Percentiles rank a stretch among this genome's conserved stretches.
phyloP scores from a whole-genome alignment of 2,113 vertebrate genomes.

The Gorsachius goisagi region DNA sequence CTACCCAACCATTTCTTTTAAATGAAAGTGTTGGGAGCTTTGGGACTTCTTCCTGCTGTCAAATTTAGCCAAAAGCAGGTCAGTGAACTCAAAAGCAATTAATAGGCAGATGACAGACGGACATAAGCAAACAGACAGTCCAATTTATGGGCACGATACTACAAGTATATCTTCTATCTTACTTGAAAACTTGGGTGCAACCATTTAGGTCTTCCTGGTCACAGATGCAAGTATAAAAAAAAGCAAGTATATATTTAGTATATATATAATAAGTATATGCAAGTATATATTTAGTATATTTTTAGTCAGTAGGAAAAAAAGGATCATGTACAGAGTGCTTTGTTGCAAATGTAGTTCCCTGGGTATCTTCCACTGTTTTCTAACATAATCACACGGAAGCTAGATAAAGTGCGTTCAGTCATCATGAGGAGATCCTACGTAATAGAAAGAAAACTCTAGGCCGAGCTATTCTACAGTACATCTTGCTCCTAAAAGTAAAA shows the following conservation, averaged over 20 bases:
- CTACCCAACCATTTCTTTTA: not conserved
- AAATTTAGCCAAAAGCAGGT: slow-evolving; percentile 3
- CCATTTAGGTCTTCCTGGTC: not conserved
- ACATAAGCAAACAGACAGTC: not conserved
- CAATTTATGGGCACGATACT: not conserved
- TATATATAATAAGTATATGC: not conserved
- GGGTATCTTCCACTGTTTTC: not conserved
- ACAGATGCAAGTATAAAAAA: not conserved
- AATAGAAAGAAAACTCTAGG: not conserved
- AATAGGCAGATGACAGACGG: not conserved
- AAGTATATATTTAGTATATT: not conserved
- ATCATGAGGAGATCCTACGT: not conserved
- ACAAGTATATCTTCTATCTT: not conserved
- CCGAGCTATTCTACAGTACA: not conserved
- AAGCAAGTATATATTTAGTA: not conserved
- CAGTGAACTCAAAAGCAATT: not conserved
- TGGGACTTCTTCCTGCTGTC: slow-evolving; percentile 9
- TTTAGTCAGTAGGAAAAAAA: not conserved
- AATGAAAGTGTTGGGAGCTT: slow-evolving; percentile 8
- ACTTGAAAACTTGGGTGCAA: not conserved
- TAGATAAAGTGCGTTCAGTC: not conserved
- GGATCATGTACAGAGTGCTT: not conserved
- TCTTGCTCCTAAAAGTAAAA: not conserved
- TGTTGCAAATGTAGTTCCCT: not conserved
- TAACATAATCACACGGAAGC: not conserved